These are phyloP conservation scores for Dromas ardeola DNA, from an alignment of 2,113 vertebrate species.

Conservation along the genomic window DNA sequence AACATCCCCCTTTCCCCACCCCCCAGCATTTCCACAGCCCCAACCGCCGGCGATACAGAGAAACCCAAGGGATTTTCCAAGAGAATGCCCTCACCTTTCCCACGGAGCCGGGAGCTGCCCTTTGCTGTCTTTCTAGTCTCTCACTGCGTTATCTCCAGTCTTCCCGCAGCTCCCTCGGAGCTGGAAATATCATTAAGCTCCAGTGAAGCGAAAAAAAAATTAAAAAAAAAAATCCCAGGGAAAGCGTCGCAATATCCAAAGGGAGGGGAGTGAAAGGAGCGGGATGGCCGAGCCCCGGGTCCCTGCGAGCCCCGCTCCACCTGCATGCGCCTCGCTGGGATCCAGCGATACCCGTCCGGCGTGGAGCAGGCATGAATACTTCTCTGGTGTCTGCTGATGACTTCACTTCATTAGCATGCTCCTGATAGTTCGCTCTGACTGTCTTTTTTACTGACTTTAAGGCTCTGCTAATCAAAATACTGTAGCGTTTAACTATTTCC, in stretches of 20 bases:
- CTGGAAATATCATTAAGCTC: constrained; percentile 51
- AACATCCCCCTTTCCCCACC: not conserved
- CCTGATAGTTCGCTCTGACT: constrained; percentile 63
- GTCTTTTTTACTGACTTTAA: constrained; percentile 66
- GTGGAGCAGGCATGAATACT: constrained; percentile 53
- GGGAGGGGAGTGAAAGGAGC: not conserved
- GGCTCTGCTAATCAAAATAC: constrained; percentile 73
- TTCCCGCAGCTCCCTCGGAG: constrained; percentile 33
- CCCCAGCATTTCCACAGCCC: not conserved
- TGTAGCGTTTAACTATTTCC: constrained; percentile 68
- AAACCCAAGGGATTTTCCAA: constrained; percentile 1
- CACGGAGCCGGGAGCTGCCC: constrained; percentile 9
- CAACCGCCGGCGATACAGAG: not conserved
- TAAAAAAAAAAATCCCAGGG: not conserved
- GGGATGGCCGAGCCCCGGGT: not conserved
- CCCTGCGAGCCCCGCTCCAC: constrained; percentile 5
- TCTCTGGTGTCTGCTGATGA: constrained; percentile 62
- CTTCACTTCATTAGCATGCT: constrained; percentile 74
- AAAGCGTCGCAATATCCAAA: constrained; percentile 33
- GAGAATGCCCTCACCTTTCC: constrained; percentile 52
- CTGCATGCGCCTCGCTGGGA: constrained; percentile 21
- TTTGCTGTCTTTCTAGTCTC: constrained; percentile 3
- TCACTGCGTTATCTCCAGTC: constrained; percentile 17
- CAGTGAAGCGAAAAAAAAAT: not conserved
- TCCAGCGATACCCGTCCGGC: not conserved